phyloP scores from a whole-genome alignment of 2,888 invertebrate species.

The Philereme vetulata region DNA sequence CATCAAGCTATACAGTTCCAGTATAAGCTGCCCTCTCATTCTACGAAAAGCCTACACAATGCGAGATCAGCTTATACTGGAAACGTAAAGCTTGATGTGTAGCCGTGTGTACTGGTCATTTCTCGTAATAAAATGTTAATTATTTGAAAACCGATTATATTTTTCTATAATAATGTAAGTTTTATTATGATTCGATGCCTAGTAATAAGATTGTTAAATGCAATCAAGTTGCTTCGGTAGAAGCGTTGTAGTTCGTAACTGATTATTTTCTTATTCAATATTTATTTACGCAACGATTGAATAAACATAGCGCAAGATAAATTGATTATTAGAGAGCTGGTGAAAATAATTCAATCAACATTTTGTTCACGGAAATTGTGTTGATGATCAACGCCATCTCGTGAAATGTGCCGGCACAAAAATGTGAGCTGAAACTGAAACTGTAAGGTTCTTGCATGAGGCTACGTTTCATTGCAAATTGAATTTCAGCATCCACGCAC shows the following conservation, averaged over 20 bases:
- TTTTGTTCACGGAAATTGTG: conserved; percentile 5
- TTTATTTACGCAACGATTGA: conserved; percentile 36
- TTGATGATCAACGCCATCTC: conserved; percentile 56
- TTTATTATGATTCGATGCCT: conserved; percentile 30
- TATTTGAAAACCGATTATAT: conserved; percentile 24
- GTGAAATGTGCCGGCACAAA: conserved; percentile 45
- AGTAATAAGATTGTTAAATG: conserved; percentile 33
- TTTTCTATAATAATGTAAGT: conserved; percentile 12
- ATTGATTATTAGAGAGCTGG: conserved; percentile 32
- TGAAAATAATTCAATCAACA: conserved; percentile 28
- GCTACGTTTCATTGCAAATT: conserved; percentile 30
- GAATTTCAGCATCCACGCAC: conserved; percentile 23
- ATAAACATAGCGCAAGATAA: conserved; percentile 25
- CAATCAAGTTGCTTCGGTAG: conserved; percentile 36
- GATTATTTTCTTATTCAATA: conserved; percentile 20
- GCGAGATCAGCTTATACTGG: too few species aligned
- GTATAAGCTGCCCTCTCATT: too few species aligned
- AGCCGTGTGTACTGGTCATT: conserved; percentile 23
- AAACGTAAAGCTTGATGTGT: too few species aligned
- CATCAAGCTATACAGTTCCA: too few species aligned
- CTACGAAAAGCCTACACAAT: too few species aligned
- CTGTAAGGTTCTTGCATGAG: conserved; percentile 54
- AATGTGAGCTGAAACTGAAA: conserved; percentile 47
- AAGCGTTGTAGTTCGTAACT: conserved; percentile 33
- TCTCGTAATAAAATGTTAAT: conserved; percentile 30